Evolutionary conservation across 2,888 invertebrate species (phyloP), one percentile per base, ranked within the genome.

Genomic region (Caenorhabditis becei): DNA sequence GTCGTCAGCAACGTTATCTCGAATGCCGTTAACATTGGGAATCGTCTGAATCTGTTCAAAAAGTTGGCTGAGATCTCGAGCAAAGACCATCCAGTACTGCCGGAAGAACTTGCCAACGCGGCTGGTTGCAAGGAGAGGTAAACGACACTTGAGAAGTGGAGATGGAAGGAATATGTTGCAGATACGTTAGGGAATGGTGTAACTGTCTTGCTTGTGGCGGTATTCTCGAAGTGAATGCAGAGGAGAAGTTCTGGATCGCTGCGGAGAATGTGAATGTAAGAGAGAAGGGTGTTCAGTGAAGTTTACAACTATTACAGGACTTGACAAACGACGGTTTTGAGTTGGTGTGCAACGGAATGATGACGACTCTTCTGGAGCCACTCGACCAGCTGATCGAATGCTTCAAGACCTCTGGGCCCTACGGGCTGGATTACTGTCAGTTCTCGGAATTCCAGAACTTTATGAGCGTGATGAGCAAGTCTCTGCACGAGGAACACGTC

Each of bases 401-500:
- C 11, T 86, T 86, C 74, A 81, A 69, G 54, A 71, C 79, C 51
- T 74, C 85, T 24, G 88, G 88, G 18, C 88, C 88, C 2, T 72
- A 54, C 16, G 88, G 87, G 53, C 74, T 88, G 11, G 78, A 79
- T 14, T 88, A 88, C 72, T 67, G 74, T 10, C 53, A 81, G 32
- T 88, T 85, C 66, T 32, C 61, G 7, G 74, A 75, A 16, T 88
- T 88, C 70, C 87, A 87, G 62, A 59, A 53, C 10, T 67, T 63
- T n/a, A 88, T 88, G 87, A 74, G 71, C 28, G 49, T 58, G 1
- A 53, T 86, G 16, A 85, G 85, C 18, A 66, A 75, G 28, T 35
- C 83, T 2, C 62, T 84, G 71, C 88, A 88, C 71, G 70, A 79
- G 35, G 79, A 85, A 32, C 86, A 87, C 59, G 70, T 88, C n/a